Evolutionary conservation across 2,113 vertebrate species (phyloP).

Genomic region (Macquaria ambigua): DNA sequence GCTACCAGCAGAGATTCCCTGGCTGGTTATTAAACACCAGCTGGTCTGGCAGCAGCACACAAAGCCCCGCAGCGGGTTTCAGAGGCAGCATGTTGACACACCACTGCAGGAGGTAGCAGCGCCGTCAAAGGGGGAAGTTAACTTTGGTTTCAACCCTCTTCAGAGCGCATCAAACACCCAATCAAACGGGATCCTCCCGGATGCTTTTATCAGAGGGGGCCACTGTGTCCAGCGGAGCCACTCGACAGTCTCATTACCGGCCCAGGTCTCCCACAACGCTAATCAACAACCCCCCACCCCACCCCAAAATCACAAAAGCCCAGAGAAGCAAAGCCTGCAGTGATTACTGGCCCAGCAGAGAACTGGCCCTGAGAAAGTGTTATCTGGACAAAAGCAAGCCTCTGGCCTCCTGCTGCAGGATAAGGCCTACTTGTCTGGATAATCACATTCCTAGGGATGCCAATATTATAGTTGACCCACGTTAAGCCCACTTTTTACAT

Average conservation of each 20-base stretch:
- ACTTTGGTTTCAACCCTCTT: slow-evolving; percentile 81
- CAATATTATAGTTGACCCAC: background rate
- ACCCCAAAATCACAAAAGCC: slow-evolving; percentile 50
- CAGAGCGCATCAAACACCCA: slow-evolving; percentile 65
- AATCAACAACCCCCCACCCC: slow-evolving; percentile 53
- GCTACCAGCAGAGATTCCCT: slow-evolving; percentile 55
- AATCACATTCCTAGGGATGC: slow-evolving; percentile 46
- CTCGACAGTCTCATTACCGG: slow-evolving; percentile 73
- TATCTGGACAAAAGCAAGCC: slow-evolving; percentile 64
- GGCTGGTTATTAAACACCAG: slow-evolving; percentile 69
- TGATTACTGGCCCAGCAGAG: slow-evolving; percentile 60
- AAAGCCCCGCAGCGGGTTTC: slow-evolving; percentile 81
- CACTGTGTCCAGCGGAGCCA: slow-evolving; percentile 63
- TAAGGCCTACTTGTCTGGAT: slow-evolving; percentile 40
- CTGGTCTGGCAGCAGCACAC: slow-evolving; percentile 78
- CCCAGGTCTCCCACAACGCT: slow-evolving; percentile 56
- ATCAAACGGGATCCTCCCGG: slow-evolving; percentile 62
- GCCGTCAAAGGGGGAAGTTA: slow-evolving; percentile 82
- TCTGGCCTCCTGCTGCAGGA: slow-evolving; percentile 44
- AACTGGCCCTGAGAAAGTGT: slow-evolving; percentile 61
- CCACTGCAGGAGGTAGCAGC: slow-evolving; percentile 74
- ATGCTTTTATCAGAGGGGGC: slow-evolving; percentile 69
- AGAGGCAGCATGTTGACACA: slow-evolving; percentile 75
- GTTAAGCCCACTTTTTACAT: background rate
- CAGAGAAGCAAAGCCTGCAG: slow-evolving; percentile 47